These are phyloP conservation scores for Dynastes grantii DNA, from an alignment of 2,888 invertebrate genomes.

Conservation along the genomic window DNA sequence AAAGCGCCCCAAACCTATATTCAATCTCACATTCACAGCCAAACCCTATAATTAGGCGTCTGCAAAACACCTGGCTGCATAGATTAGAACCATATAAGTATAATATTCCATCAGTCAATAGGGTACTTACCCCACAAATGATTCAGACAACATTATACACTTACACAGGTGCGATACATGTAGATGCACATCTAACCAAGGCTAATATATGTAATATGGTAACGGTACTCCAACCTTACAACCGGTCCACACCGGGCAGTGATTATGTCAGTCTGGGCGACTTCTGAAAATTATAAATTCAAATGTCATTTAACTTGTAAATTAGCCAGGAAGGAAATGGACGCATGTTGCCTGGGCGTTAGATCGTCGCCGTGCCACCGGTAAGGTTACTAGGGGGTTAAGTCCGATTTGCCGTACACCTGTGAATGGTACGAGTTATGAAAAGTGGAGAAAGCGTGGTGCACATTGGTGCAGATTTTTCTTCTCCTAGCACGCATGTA, in stretches of 20 bases:
- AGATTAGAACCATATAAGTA: neutral
- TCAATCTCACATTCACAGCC: neutral
- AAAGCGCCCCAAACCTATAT: neutral
- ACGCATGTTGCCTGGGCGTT: conserved; percentile 56
- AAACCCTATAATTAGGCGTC: neutral
- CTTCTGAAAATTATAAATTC: conserved; percentile 56
- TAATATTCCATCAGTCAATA: neutral
- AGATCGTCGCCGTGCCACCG: conserved; percentile 52
- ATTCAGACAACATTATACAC: conserved; percentile 3
- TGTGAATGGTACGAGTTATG: neutral
- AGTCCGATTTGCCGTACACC: too few relatives aligned
- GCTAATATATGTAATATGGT: neutral
- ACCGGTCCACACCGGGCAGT: neutral
- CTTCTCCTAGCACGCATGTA: too few relatives aligned
- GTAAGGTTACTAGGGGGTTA: conserved; percentile 44
- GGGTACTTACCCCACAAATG: neutral
- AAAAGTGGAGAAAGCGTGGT: neutral
- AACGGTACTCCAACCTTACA: neutral
- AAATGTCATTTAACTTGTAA: conserved; percentile 60
- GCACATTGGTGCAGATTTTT: too few relatives aligned
- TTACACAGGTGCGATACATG: too few relatives aligned
- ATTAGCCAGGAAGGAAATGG: conserved; percentile 57
- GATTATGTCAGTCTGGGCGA: conserved; percentile 28
- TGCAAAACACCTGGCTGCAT: neutral
- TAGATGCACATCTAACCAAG: too few relatives aligned